These are phyloP conservation scores for Chelon labrosus DNA, from an alignment of 2,797 vertebrate genomes.

Conservation along the genomic window DNA sequence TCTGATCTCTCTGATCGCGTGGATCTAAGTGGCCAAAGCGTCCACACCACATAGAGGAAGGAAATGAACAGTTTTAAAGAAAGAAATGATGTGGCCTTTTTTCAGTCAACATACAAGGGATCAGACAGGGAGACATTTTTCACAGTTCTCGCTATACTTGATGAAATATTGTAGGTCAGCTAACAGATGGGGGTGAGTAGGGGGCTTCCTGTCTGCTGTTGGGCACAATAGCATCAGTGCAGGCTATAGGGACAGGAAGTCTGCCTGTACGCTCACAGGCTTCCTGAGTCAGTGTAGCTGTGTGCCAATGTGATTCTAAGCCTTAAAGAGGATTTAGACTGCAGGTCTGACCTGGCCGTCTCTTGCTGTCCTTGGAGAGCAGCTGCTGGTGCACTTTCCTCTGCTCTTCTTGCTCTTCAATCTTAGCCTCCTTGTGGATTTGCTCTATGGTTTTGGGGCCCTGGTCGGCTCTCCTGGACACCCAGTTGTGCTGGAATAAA, in stretches of 20 bases:
- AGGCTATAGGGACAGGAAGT: slow-evolving; percentile 60
- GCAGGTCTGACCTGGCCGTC: slow-evolving; percentile 89
- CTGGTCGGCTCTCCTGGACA: slow-evolving; percentile 95
- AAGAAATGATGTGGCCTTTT: background rate
- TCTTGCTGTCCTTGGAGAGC: slow-evolving; percentile 95
- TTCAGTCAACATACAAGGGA: background rate
- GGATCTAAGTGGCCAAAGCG: slow-evolving; percentile 48
- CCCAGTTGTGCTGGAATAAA: slow-evolving; percentile 92
- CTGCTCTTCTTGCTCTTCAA: slow-evolving; percentile 98
- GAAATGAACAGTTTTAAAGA: background rate
- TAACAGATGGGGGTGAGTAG: slow-evolving; percentile 39
- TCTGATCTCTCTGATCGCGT: slow-evolving; percentile 67
- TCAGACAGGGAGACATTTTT: slow-evolving; percentile 6
- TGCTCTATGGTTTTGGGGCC: slow-evolving; percentile 99
- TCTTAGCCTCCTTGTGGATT: slow-evolving; percentile 98
- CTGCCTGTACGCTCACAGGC: slow-evolving; percentile 48
- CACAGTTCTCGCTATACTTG: background rate
- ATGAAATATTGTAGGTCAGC: slow-evolving; percentile 36
- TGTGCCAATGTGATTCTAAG: slow-evolving; percentile 59
- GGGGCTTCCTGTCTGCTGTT: slow-evolving; percentile 59
- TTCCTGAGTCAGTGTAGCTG: slow-evolving; percentile 58
- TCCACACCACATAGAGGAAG: slow-evolving; percentile 8
- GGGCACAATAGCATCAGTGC: slow-evolving; percentile 66
- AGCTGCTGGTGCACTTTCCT: slow-evolving; percentile 97
- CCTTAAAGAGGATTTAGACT: slow-evolving; percentile 77